phyloP scores from a whole-genome alignment of 2,113 vertebrate genomes.

The Myotis yumanensis region DNA sequence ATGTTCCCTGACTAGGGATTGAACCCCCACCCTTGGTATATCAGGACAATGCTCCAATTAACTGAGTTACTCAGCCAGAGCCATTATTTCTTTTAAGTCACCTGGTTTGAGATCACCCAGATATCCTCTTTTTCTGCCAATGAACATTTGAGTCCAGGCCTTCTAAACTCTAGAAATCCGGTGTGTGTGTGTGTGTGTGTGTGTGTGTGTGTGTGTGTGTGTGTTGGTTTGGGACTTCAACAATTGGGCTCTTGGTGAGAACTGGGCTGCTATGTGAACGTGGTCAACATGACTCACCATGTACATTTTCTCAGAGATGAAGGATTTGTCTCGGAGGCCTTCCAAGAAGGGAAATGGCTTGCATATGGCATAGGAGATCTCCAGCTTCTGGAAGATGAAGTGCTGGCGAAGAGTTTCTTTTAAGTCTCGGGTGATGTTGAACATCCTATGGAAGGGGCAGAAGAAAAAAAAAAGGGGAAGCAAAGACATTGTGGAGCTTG shows the following conservation, averaged over 20 bases:
- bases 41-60: neutral
- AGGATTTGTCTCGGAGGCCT: conserved; percentile 53
- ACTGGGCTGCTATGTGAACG: neutral
- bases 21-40: neutral
- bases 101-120: neutral
- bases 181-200: too few relatives aligned
- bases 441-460: neutral
- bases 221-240: neutral
- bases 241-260: accelerated
- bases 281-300: neutral
- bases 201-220: too few relatives aligned
- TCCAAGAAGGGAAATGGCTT: conserved; percentile 74
- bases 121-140: neutral
- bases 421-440: neutral
- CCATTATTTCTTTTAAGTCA: neutral
- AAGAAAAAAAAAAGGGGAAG: neutral
- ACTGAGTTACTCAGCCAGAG: neutral
- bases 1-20: neutral
- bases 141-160: neutral
- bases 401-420: conserved; percentile 58
- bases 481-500: neutral
- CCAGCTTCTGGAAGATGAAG: conserved; percentile 53
- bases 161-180: neutral
- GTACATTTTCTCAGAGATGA: conserved; percentile 57
- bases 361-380: conserved; percentile 62